Base-by-base conservation (phyloP, 1,140 invertebrate species). In the Chelonus insularis region DNA sequence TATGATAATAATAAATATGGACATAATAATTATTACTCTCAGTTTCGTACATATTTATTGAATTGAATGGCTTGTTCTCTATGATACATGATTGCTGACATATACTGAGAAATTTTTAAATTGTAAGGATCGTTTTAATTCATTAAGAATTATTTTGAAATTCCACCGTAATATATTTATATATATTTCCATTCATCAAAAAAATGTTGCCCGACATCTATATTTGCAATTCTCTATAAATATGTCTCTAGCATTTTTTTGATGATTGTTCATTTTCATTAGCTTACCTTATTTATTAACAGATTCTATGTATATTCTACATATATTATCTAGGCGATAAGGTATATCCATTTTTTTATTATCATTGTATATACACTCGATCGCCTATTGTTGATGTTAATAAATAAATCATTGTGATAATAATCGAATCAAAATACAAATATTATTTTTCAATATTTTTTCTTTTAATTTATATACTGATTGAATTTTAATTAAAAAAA, bases 81-180 rank as follows among this genome's bases (percentile, higher is more conserved):
- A 77, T 78, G 70, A 74, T 73, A 76, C 74, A 76, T 73, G 74
- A 77, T 76, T 74, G 76, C 68, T 74, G 72, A 76, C 75, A 78
- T 78, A 77, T 75, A 74, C 60, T 75, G 72, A 73, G 70, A 77
- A 73, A 74, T 73, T 73, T 68, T 76, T 71, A 72, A 77, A 66
- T 73, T 73, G 75, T 57, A 71, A 75, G 68, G 72, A 74, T 76
- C 67, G 61, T 69, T 75, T 70, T 4, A 72, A 74, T 72, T 71
- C 63, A 67, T 77, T 70, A 67, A 75, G 69, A 73, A 76, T 76
- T 67, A 68, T 71, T 76, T 69, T 63, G 65, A 72, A 75, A 75
- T 77, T 71, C 65, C 67, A 72, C 59, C 61, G 57, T 75, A 73
- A 68, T 72, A 43, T 71, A 68, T 63, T 68, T 64, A n/a, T n/a